Base-by-base conservation (phyloP, 2,797 vertebrate genomes). In the Sebastes paucispinis region DNA sequence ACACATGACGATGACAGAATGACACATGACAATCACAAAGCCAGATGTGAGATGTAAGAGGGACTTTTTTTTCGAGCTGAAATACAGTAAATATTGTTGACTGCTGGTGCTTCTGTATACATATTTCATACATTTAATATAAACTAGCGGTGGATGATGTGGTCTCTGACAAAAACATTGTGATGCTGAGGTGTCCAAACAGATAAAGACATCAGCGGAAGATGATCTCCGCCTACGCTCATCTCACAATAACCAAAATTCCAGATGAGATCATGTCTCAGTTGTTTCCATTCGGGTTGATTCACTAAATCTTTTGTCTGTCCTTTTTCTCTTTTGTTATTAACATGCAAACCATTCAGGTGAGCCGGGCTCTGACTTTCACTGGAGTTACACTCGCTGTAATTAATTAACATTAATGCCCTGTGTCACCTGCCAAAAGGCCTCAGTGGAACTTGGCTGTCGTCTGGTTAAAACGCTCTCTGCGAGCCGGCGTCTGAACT, bases 1-100 rank as follows among this genome's bases (percentile, higher is more conserved):
- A 80, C 79, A 76, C 80, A 57, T 69, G 86, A 78, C 75, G 27
- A 20, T 54, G 55, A 78, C 67, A 73, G 50, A 65, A 13, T 11
- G 64, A 59, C 72, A 66, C 71, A 58, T 52, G 69, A 60, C 39
- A 11, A 8, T 55, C n/a, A 60, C 13, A 43, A 14, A 34, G 73
- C 39, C 1, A 4, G 13, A 62, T 55, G 63, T 70, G 34, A n/a
- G 24, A 72, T 22, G 62, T 2, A 14, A 73, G 18, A 65, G 9
- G 20, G 6, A 58, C 14, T 43, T 50, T 62, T 62, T 69, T 24
- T 29, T 36, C n/a, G 34, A 32, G 59, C 22, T n/a, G 18, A 77
- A 58, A 76, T 69, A 27, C 2, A 62, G 25, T 31, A n/a, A 54
- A 73, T 16, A 18, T 14, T 29, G 31, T 47, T 18, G 14, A 36